phyloP scores from a whole-genome alignment of 2,888 invertebrate genomes.

The Anodontia alba region DNA sequence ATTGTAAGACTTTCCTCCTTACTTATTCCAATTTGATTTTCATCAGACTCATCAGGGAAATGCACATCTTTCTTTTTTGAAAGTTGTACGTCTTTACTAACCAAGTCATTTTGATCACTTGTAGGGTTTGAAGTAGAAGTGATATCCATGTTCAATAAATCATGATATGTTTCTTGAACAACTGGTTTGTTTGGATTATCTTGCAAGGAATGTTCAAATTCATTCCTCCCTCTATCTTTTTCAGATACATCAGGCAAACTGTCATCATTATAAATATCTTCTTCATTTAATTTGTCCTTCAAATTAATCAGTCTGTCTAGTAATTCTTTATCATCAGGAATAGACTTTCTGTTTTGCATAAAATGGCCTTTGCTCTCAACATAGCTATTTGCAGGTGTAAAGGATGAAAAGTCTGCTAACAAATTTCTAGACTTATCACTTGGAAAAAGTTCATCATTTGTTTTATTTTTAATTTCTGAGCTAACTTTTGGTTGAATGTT shows the following conservation, averaged over 20 bases:
- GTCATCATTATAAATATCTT: not conserved
- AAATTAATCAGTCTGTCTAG: conserved; percentile 28
- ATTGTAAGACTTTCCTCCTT: not conserved
- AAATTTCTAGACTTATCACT: not conserved
- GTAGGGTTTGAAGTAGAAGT: no score
- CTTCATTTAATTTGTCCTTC: not conserved
- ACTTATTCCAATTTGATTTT: not conserved
- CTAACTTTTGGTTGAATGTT: not conserved
- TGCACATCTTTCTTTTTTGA: no score
- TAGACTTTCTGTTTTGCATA: conserved; percentile 16
- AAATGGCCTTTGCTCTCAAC: conserved; percentile 71
- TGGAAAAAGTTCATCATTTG: not conserved
- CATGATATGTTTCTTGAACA: no score
- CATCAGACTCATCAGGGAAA: not conserved
- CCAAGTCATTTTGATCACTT: no score
- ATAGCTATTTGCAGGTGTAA: conserved; percentile 84
- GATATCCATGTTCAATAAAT: no score
- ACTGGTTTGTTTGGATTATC: not conserved
- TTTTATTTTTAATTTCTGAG: not conserved
- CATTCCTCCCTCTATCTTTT: not conserved
- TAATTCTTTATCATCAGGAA: conserved; percentile 19
- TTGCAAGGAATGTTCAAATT: not conserved
- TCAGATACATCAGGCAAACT: not conserved
- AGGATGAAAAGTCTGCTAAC: conserved; percentile 66
- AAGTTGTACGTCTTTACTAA: no score